Evolutionary conservation across 2,797 vertebrate genomes (phyloP).

Genomic region (Spheniscus humboldti): DNA sequence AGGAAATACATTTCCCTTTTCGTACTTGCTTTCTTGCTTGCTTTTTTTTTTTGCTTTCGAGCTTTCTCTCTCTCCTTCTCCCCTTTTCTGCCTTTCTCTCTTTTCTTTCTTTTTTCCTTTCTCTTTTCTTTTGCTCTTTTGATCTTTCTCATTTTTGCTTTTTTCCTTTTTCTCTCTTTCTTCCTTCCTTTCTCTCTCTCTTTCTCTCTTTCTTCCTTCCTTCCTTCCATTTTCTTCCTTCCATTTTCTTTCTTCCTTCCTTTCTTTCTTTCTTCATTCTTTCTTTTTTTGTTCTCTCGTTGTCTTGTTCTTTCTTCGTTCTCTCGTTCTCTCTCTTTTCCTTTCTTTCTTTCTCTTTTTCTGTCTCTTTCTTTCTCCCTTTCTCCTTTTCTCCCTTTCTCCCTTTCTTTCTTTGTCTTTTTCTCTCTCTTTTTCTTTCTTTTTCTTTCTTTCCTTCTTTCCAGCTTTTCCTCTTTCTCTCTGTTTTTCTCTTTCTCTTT

Average conservation of each 20-base stretch:
- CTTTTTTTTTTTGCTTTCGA: background rate
- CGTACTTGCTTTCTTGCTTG: background rate
- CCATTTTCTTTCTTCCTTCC: no score
- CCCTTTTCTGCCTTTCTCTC: no score
- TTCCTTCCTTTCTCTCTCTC: no score
- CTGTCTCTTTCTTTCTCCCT: no score
- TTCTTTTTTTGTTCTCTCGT: rapidly evolving
- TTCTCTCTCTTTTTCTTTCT: background rate
- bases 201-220: no score
- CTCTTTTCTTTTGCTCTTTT: no score
- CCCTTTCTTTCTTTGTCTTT: background rate
- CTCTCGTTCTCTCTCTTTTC: rapidly evolving
- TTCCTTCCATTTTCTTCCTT: no score
- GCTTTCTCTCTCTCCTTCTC: background rate
- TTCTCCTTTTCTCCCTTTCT: background rate
- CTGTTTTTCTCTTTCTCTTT: background rate
- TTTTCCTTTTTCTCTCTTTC: background rate
- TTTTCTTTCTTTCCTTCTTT: background rate
- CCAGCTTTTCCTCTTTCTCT: background rate
- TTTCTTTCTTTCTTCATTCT: background rate
- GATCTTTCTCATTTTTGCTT: background rate
- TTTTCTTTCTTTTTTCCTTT: rapidly evolving
- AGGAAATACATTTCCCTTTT: background rate
- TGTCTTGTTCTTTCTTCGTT: rapidly evolving
- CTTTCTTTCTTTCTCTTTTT: rapidly evolving